Conservation (phyloP, 2,113 vertebrate species). For the Pedionomus torquatus region DNA sequence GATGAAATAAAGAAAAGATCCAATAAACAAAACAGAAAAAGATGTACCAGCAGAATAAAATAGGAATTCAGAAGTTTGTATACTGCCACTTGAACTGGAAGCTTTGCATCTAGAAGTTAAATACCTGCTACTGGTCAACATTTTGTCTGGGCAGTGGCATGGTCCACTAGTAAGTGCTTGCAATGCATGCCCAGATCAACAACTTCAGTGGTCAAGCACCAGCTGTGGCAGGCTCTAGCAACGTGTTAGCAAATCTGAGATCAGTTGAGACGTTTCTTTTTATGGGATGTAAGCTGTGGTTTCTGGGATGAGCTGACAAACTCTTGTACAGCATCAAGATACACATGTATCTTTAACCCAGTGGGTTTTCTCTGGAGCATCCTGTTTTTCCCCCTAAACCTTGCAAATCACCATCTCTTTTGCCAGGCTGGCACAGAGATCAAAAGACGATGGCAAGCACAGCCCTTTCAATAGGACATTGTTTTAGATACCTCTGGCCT, state of each 20-base stretch:
- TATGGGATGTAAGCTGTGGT: background rate
- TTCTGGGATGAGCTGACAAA: background rate
- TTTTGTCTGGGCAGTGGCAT: background rate
- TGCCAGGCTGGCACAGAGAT: background rate
- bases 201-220: background rate
- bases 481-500: background rate
- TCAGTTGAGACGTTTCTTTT: background rate
- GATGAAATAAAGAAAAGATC: background rate
- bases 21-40: background rate
- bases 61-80: background rate
- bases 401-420: background rate
- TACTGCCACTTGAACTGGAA: background rate
- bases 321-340: background rate
- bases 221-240: background rate
- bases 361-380: background rate
- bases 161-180: background rate
- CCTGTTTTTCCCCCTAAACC: background rate
- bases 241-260: accelerated
- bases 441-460: background rate
- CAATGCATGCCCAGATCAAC: background rate
- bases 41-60: background rate
- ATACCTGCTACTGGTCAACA: background rate
- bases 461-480: background rate
- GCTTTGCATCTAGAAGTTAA: background rate
- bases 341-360: background rate